Percentiles rank a stretch among this genome's conserved stretches.
These are phyloP conservation scores for Ctenopoma kingsleyae DNA, from an alignment of 2,797 vertebrate genomes.

Conservation along the genomic window DNA sequence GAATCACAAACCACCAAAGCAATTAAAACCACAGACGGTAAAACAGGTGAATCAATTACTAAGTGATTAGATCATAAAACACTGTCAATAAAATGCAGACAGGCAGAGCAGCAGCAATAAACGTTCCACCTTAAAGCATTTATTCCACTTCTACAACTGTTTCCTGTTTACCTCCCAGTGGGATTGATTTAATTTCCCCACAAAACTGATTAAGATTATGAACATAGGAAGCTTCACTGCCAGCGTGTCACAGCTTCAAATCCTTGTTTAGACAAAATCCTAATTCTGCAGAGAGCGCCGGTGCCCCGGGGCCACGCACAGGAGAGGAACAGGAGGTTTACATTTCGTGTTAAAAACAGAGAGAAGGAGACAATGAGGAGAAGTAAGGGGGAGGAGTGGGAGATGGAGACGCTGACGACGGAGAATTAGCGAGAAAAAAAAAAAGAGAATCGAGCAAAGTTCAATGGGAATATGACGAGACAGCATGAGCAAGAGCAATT, in stretches of 20 bases:
- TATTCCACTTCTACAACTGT: constrained; percentile 28
- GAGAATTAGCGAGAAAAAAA: constrained; percentile 15
- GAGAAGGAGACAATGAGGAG: neutral
- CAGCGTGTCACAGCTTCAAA: constrained; percentile 29
- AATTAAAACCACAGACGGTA: constrained; percentile 56
- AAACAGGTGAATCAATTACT: constrained; percentile 62
- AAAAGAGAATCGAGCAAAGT: constrained; percentile 17
- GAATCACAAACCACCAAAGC: constrained; percentile 36
- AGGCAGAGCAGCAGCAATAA: constrained; percentile 47
- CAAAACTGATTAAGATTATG: constrained; percentile 43
- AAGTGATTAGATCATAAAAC: constrained; percentile 67
- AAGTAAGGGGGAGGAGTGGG: neutral
- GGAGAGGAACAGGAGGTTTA: neutral
- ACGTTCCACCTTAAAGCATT: constrained; percentile 20
- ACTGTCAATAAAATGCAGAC: constrained; percentile 52
- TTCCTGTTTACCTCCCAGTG: constrained; percentile 8
- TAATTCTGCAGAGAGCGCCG: constrained; percentile 21
- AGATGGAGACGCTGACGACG: neutral
- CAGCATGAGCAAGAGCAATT: constrained; percentile 14
- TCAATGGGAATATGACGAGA: constrained; percentile 21
- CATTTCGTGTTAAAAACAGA: constrained; percentile 23
- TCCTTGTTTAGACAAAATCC: constrained; percentile 34
- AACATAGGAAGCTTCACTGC: constrained; percentile 18
- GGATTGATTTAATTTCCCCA: constrained; percentile 32
- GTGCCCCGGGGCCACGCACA: neutral